phyloP scores from a whole-genome alignment of 2,797 vertebrate species.

The Podargus strigoides region DNA sequence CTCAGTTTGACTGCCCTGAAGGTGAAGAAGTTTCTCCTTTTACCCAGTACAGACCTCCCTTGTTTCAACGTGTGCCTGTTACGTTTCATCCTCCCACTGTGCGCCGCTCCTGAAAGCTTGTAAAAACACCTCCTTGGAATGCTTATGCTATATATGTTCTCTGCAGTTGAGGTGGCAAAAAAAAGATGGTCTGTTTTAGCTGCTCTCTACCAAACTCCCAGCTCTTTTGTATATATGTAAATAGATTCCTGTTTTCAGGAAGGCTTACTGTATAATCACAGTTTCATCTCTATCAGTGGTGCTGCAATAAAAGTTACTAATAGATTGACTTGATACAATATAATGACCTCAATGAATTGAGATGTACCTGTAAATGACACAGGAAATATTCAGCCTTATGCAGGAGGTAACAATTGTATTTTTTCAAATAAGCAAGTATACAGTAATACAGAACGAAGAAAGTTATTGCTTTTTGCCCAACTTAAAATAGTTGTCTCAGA shows the following conservation, averaged over 20 bases:
- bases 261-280: neutral
- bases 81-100: rapidly evolving
- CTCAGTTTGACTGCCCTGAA: neutral
- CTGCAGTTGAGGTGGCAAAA: neutral
- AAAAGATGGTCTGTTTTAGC: neutral
- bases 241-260: neutral
- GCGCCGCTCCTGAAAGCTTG: neutral
- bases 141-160: neutral
- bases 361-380: neutral
- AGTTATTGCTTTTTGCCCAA: neutral
- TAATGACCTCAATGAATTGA: neutral
- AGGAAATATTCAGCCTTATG: neutral
- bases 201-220: neutral
- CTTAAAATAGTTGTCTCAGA: neutral
- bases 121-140: neutral
- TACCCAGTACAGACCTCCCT: neutral
- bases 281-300: neutral
- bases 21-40: neutral
- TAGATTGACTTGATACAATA: neutral
- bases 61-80: neutral
- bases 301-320: neutral
- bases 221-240: neutral
- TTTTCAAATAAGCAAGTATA: neutral
- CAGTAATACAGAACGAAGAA: neutral
- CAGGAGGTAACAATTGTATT: neutral